Conservation (phyloP, 1,140 invertebrate species). For the Psix sp. region DNA sequence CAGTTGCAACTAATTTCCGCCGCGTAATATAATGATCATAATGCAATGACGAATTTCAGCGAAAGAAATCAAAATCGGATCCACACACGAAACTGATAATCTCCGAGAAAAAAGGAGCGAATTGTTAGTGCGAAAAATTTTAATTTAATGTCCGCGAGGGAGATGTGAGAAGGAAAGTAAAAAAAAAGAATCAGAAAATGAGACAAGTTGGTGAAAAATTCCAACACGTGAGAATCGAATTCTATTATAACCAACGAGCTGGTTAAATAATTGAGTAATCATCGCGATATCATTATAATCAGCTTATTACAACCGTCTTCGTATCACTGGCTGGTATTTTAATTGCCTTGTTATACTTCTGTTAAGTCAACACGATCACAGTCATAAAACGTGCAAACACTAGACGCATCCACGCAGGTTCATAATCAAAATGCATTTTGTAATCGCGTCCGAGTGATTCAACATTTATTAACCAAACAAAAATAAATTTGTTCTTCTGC, state of each 20-base stretch:
- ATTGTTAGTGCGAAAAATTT: conserved; percentile 3
- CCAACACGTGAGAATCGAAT: conserved; percentile 38
- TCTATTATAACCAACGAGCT: conserved; percentile 29
- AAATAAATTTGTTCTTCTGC: no score
- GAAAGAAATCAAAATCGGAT: no score
- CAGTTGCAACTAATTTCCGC: no score
- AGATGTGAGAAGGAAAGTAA: conserved; percentile 8
- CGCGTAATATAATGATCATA: no score
- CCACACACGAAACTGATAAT: not conserved
- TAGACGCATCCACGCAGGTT: conserved; percentile 1
- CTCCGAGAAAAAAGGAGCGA: not conserved
- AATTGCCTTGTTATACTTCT: conserved; percentile 44
- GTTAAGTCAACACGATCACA: conserved; percentile 31
- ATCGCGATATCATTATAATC: conserved; percentile 50
- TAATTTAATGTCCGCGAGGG: conserved; percentile 9
- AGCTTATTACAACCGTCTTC: conserved; percentile 43
- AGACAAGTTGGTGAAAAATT: conserved; percentile 18
- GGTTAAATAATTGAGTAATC: conserved; percentile 53
- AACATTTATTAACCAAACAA: no score
- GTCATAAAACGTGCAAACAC: conserved; percentile 19
- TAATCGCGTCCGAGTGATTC: no score
- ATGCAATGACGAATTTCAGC: no score
- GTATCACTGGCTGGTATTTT: conserved; percentile 46
- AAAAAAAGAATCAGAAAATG: conserved; percentile 12
- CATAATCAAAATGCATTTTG: conserved; percentile 9